Conservation (phyloP, 2,797 vertebrate species). For the Schizopygopsis malacanthus region DNA sequence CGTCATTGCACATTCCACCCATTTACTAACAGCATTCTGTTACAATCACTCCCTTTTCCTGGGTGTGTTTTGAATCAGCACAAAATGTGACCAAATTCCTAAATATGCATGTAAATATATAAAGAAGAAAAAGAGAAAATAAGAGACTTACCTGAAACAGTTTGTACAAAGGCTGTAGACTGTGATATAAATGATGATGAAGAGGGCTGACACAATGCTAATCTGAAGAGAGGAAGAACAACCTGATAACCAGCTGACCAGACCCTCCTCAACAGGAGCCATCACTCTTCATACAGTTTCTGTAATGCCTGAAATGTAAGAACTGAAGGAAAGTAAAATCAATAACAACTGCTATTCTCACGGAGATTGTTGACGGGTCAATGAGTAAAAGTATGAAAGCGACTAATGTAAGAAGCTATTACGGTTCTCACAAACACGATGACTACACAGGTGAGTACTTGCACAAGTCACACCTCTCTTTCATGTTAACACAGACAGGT, state of each 20-base stretch:
- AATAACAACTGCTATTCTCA: background rate
- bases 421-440: background rate
- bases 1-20: conserved; percentile 33
- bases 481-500: conserved; percentile 28
- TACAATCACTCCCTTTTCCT: conserved; percentile 32
- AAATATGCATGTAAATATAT: background rate
- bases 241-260: conserved; percentile 26
- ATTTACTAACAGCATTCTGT: conserved; percentile 6
- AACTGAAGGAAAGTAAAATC: background rate
- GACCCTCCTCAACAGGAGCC: conserved; percentile 66
- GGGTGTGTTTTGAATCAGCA: conserved; percentile 37
- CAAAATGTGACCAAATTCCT: background rate
- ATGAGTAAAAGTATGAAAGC: conserved; percentile 11
- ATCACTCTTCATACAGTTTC: conserved; percentile 59
- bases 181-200: conserved; percentile 68
- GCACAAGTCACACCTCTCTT: conserved; percentile 48
- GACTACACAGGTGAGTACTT: background rate
- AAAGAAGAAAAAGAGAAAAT: background rate
- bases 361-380: background rate
- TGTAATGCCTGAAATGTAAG: conserved; percentile 17
- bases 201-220: conserved; percentile 68
- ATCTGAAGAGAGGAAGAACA: conserved; percentile 67
- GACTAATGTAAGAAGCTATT: background rate
- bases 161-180: conserved; percentile 68
- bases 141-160: conserved; percentile 68